Percentiles rank a stretch among this genome's conserved stretches.
phyloP scores from a whole-genome alignment of 2,113 vertebrate species.

The Chunga burmeisteri region DNA sequence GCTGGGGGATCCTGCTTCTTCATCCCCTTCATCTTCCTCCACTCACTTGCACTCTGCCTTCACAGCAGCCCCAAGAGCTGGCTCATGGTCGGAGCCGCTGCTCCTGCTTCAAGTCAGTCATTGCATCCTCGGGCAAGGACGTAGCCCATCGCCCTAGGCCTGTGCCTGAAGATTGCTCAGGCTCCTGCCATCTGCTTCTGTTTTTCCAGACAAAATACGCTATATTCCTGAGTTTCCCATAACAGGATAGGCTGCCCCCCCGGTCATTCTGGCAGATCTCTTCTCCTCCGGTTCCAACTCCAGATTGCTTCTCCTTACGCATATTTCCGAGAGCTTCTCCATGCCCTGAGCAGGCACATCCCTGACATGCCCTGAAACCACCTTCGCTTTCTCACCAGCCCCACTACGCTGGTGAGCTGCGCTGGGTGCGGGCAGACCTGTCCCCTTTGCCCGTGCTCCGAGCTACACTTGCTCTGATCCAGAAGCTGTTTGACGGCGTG shows the following conservation, averaged over 20 bases:
- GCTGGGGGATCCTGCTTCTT: neutral
- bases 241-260: neutral
- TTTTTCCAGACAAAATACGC: neutral
- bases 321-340: neutral
- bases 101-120: neutral
- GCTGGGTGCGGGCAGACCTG: rapidly evolving
- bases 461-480: conserved; percentile 27
- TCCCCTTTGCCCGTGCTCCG: neutral
- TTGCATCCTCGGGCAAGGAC: neutral
- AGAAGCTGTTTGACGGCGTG: neutral
- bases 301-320: neutral
- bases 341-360: neutral
- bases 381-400: neutral
- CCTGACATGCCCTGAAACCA: neutral
- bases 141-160: neutral
- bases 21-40: neutral
- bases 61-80: neutral
- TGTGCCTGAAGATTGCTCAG: neutral
- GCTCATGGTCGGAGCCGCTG: rapidly evolving
- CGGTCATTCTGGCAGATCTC: conserved; percentile 25
- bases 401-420: neutral
- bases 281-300: neutral
- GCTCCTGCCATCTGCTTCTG: conserved; percentile 34
- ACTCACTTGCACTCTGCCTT: neutral
- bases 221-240: neutral